phyloP scores from a whole-genome alignment of 2,113 vertebrate genomes.

The Varanus komodoensis region DNA sequence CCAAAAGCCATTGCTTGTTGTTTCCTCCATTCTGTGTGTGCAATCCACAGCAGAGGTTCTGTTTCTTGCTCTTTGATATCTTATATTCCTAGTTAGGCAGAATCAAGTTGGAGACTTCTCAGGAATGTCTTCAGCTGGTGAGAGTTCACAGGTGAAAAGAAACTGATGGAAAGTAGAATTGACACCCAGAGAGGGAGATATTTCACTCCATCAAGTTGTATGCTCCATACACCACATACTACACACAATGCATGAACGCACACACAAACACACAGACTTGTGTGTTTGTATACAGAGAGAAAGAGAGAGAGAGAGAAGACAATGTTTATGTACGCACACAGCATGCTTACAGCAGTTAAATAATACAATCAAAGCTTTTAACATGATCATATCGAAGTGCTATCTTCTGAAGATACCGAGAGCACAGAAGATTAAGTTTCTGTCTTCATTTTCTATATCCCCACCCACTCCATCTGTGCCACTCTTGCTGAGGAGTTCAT shows the following conservation, averaged over 20 bases:
- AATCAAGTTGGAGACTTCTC: background rate
- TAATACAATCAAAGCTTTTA: conserved; percentile 41
- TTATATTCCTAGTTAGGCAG: background rate
- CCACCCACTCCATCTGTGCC: conserved; percentile 44
- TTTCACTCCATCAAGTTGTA: conserved; percentile 2
- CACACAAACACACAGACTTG: too few relatives aligned
- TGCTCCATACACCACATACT: too few relatives aligned
- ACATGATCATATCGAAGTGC: conserved; percentile 40
- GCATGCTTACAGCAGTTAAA: conserved; percentile 43
- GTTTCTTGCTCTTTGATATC: background rate
- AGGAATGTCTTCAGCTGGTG: background rate
- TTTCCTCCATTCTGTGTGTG: background rate
- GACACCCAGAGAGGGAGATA: background rate
- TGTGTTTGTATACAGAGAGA: too few relatives aligned
- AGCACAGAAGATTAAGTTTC: conserved; percentile 56
- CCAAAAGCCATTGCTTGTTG: too few relatives aligned
- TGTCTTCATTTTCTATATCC: conserved; percentile 60
- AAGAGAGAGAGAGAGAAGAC: too few relatives aligned
- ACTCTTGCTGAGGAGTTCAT: conserved; percentile 55
- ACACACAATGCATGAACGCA: too few relatives aligned
- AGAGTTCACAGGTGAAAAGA: background rate
- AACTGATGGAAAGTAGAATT: background rate
- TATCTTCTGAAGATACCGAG: conserved; percentile 48
- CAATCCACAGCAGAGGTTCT: background rate
- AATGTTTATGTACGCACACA: background rate